Percentiles rank a stretch among this genome's conserved stretches.
Evolutionary conservation across 2,888 invertebrate species (phyloP).

Genomic region (Andrena marginata): DNA sequence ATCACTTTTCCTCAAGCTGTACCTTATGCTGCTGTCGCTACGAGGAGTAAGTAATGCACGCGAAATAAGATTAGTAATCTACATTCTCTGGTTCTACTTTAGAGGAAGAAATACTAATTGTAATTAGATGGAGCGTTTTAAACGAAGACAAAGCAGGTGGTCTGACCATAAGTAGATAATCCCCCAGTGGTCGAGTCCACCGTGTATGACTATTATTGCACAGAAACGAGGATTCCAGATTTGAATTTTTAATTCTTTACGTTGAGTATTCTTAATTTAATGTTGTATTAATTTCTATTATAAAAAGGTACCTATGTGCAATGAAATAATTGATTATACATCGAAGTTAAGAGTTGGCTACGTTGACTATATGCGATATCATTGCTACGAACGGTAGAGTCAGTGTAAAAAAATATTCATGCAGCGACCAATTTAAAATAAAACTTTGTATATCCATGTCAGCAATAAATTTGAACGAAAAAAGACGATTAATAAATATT

Average conservation of each 20-base stretch:
- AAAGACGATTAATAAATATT: too few relatives aligned
- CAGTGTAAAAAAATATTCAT: too few relatives aligned
- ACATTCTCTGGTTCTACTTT: neutral
- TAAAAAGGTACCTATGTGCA: neutral
- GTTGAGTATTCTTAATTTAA: too few relatives aligned
- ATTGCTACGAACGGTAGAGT: too few relatives aligned
- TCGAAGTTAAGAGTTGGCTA: too few relatives aligned
- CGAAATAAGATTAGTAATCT: neutral
- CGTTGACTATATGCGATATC: too few relatives aligned
- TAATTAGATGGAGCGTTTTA: slow-evolving; percentile 7
- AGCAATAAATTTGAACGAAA: too few relatives aligned
- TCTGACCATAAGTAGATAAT: slow-evolving; percentile 16
- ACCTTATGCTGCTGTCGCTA: neutral
- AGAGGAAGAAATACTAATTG: neutral
- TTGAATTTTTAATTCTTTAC: neutral
- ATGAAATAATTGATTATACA: neutral
- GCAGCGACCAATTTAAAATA: too few relatives aligned
- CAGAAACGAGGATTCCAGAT: neutral
- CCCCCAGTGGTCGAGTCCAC: neutral
- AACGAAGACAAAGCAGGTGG: slow-evolving; percentile 2
- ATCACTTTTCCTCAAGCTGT: neutral
- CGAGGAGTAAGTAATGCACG: neutral
- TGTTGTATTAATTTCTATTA: too few relatives aligned
- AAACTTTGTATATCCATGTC: too few relatives aligned
- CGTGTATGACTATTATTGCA: neutral